These are phyloP conservation scores for Vollenhovia emeryi DNA, from an alignment of 1,140 invertebrate genomes.

Conservation along the genomic window DNA sequence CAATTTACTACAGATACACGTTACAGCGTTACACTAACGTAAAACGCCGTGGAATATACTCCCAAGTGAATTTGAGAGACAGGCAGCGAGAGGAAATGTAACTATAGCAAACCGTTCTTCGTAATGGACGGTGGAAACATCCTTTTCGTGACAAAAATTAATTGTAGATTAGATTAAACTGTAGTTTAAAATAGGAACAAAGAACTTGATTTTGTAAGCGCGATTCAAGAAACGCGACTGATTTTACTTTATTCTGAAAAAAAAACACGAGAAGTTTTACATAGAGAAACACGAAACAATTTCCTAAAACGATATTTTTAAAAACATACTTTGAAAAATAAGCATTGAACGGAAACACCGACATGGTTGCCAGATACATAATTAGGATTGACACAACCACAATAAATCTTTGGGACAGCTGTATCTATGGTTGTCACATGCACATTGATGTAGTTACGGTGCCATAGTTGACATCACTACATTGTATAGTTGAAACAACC, in stretches of 20 bases:
- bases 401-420: no score
- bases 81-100: not conserved
- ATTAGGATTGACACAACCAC: no score
- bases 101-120: constrained; percentile 20
- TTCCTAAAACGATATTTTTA: not conserved
- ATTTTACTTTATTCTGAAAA: not conserved
- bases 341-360: no score
- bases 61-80: constrained; percentile 34
- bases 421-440: no score
- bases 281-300: not conserved
- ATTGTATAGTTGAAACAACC: no score
- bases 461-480: no score
- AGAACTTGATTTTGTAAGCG: not conserved
- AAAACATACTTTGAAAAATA: not conserved
- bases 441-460: no score
- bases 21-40: constrained; percentile 14
- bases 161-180: constrained; percentile 8
- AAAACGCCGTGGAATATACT: not conserved
- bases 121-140: not conserved
- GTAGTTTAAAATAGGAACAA: not conserved
- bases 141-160: constrained; percentile 14
- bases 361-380: no score
- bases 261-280: not conserved
- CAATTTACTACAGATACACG: not conserved
- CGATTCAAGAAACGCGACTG: not conserved